phyloP scores from a whole-genome alignment of 2,113 vertebrate species.

The Aspiorhynchus laticeps region DNA sequence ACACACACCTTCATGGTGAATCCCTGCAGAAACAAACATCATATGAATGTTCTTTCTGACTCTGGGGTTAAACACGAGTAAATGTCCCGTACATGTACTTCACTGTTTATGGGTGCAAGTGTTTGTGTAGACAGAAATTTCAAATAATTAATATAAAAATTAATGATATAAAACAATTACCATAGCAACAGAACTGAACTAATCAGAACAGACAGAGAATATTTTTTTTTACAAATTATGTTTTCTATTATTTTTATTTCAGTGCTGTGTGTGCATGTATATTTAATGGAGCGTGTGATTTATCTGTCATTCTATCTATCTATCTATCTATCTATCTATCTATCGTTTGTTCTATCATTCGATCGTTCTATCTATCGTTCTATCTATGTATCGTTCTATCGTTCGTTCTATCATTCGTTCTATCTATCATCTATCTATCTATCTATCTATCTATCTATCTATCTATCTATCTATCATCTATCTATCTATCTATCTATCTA shows the following conservation, averaged over 20 bases:
- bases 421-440: neutral
- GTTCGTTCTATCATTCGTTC: neutral
- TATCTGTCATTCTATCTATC: no score
- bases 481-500: neutral
- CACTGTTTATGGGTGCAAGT: neutral
- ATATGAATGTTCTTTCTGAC: fast-evolving
- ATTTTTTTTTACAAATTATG: neutral
- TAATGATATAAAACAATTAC: constrained; percentile 14
- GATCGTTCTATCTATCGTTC: no score
- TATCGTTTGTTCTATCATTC: no score
- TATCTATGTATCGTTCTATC: neutral
- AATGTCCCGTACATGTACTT: neutral
- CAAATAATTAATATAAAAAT: neutral
- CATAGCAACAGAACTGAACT: constrained; percentile 1
- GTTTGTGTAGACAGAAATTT: neutral
- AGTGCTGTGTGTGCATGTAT: neutral
- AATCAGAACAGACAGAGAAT: neutral
- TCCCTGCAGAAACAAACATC: neutral
- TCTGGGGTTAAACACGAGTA: neutral
- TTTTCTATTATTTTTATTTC: neutral
- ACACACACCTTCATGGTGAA: no score
- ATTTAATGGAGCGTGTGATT: neutral
- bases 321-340: no score
- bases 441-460: neutral
- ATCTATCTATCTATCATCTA: neutral